Conservation (phyloP, 2,797 vertebrate species). For the Sebastiscus albofasciatus region DNA sequence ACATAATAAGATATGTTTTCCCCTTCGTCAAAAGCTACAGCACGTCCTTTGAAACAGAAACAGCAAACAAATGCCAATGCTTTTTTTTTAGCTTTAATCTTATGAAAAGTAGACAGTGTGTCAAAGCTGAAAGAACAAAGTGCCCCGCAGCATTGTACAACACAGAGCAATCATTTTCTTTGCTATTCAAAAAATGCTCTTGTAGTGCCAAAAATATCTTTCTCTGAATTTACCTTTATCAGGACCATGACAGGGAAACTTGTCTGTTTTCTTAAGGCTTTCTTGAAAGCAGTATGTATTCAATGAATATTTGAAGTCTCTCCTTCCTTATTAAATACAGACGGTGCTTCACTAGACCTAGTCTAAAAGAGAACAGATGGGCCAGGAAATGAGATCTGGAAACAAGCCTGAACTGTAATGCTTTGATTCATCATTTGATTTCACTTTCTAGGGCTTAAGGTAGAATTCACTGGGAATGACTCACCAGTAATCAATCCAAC, state of each 20-base stretch:
- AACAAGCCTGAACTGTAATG: constrained; percentile 32
- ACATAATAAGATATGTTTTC: neutral
- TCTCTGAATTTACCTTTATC: constrained; percentile 2
- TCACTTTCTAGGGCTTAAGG: constrained; percentile 27
- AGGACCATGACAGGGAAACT: neutral
- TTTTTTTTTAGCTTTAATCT: constrained; percentile 16
- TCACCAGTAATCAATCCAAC: neutral
- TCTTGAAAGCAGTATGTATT: neutral
- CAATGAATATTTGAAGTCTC: neutral
- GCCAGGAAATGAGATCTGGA: constrained; percentile 53
- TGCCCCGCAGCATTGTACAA: constrained; percentile 4
- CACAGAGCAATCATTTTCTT: constrained; percentile 3
- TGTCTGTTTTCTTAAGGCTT: neutral
- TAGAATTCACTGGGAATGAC: constrained; percentile 23
- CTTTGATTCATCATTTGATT: constrained; percentile 54
- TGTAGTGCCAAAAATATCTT: constrained; percentile 22
- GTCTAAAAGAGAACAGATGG: constrained; percentile 68
- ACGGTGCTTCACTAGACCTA: constrained; percentile 37
- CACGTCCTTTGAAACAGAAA: constrained; percentile 3
- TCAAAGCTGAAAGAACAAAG: constrained; percentile 31
- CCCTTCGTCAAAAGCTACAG: neutral
- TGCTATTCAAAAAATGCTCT: constrained; percentile 14
- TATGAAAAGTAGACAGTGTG: constrained; percentile 2
- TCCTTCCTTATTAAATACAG: constrained; percentile 24
- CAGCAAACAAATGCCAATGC: constrained; percentile 6